Evolutionary conservation across 2,113 vertebrate species (phyloP).

Genomic region (Elanoides forficatus): DNA sequence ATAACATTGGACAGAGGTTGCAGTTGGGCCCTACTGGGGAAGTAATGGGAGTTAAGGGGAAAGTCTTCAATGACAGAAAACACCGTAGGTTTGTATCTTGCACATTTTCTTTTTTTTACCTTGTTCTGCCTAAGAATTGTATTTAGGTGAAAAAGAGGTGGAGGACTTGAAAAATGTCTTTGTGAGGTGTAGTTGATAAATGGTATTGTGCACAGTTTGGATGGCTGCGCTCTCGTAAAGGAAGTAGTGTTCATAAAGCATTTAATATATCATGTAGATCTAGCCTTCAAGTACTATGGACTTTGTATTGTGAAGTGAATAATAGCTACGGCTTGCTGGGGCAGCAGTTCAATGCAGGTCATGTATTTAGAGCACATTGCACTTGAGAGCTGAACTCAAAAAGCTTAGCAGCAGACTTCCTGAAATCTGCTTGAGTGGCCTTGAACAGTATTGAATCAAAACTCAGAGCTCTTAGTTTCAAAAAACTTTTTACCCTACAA

Average conservation of each 20-base stretch:
- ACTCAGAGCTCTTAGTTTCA: neutral
- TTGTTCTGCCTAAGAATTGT: neutral
- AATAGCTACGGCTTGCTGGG: conserved; percentile 54
- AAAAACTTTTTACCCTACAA: neutral
- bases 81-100: neutral
- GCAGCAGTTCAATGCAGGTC: conserved; percentile 45
- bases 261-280: conserved; percentile 50
- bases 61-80: neutral
- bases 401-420: conserved; percentile 58
- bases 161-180: neutral
- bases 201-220: neutral
- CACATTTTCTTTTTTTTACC: neutral
- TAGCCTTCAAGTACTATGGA: conserved; percentile 33
- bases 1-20: neutral
- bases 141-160: neutral
- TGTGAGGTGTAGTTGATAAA: conserved; percentile 18
- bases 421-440: conserved; percentile 52
- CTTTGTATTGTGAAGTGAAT: conserved; percentile 52
- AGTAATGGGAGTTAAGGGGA: neutral
- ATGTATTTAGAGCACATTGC: conserved; percentile 43
- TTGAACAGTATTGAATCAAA: conserved; percentile 59
- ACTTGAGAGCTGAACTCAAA: conserved; percentile 58
- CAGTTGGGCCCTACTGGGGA: neutral
- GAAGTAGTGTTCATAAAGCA: neutral
- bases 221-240: conserved; percentile 6